Evolutionary conservation across 2,888 invertebrate species (phyloP).

Genomic region (Doris montereyensis): DNA sequence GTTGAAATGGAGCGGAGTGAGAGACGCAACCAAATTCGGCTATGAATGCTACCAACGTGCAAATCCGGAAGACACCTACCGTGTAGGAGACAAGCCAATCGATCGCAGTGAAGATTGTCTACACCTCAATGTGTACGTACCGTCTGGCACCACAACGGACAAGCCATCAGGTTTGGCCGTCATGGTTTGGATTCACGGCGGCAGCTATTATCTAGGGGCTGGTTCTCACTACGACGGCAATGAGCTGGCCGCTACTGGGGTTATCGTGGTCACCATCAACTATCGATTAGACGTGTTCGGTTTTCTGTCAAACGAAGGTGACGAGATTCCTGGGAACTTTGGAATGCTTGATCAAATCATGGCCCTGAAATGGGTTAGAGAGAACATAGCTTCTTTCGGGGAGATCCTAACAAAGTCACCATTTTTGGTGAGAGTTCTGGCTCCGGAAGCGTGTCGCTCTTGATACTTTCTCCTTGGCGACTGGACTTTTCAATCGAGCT

Average conservation of each 20-base stretch:
- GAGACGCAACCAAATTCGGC: constrained; percentile 1
- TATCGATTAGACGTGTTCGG: constrained; percentile 60
- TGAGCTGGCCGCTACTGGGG: constrained; percentile 48
- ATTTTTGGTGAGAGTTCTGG: constrained; percentile 23
- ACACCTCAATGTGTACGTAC: constrained; percentile 82
- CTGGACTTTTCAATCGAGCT: neutral
- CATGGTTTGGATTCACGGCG: constrained; percentile 75
- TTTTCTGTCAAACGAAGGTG: constrained; percentile 50
- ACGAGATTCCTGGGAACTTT: constrained; percentile 50
- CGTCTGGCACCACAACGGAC: constrained; percentile 60
- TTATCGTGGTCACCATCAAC: constrained; percentile 55
- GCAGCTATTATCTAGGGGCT: constrained; percentile 72
- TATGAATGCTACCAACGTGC: neutral
- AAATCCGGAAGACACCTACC: neutral
- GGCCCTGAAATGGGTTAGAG: constrained; percentile 46
- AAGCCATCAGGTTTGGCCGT: constrained; percentile 63
- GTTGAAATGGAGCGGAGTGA: neutral
- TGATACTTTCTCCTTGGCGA: constrained; percentile 7
- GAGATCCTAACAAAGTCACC: constrained; percentile 28
- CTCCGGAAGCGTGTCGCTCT: neutral
- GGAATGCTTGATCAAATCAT: constrained; percentile 55
- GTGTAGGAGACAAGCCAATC: neutral
- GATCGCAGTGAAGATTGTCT: constrained; percentile 82
- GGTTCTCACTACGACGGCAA: constrained; percentile 53
- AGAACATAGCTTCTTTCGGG: constrained; percentile 35